Percentiles rank a stretch among this genome's conserved stretches.
These are phyloP conservation scores for Nudaria mundana DNA, from an alignment of 2,888 invertebrate genomes.

Conservation along the genomic window DNA sequence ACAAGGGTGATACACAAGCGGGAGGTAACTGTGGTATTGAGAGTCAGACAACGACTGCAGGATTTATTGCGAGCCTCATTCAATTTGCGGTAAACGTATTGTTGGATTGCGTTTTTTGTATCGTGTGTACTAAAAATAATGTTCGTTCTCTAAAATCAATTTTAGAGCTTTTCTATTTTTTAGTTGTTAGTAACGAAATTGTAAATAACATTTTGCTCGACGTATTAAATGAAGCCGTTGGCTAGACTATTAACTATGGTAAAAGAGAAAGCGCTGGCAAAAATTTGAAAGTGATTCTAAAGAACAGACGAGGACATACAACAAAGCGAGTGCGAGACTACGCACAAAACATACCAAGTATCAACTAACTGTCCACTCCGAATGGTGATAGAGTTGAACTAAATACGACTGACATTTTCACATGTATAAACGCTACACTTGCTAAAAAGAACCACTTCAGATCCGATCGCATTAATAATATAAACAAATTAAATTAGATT, in stretches of 20 bases:
- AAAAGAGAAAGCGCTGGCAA: constrained; percentile 58
- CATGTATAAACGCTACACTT: no score
- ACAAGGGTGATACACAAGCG: constrained; percentile 66
- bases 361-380: constrained; percentile 48
- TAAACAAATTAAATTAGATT: no score
- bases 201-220: no score
- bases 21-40: constrained; percentile 55
- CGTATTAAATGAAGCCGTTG: constrained; percentile 22
- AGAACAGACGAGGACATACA: constrained; percentile 55
- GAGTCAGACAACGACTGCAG: constrained; percentile 72
- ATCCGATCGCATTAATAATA: no score
- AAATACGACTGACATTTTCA: constrained; percentile 22
- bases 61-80: constrained; percentile 77
- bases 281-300: constrained; percentile 63
- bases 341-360: constrained; percentile 62
- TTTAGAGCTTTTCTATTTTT: constrained; percentile 20
- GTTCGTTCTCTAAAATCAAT: constrained; percentile 42
- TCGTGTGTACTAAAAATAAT: constrained; percentile 50
- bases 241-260: constrained; percentile 29
- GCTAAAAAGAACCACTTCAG: no score
- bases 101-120: constrained; percentile 69
- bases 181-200: constrained; percentile 8
- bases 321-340: constrained; percentile 53
- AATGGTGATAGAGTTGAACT: constrained; percentile 56
- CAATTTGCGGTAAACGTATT: constrained; percentile 77